Conservation (phyloP, 2,113 vertebrate genomes). For the Apeltes quadracus region DNA sequence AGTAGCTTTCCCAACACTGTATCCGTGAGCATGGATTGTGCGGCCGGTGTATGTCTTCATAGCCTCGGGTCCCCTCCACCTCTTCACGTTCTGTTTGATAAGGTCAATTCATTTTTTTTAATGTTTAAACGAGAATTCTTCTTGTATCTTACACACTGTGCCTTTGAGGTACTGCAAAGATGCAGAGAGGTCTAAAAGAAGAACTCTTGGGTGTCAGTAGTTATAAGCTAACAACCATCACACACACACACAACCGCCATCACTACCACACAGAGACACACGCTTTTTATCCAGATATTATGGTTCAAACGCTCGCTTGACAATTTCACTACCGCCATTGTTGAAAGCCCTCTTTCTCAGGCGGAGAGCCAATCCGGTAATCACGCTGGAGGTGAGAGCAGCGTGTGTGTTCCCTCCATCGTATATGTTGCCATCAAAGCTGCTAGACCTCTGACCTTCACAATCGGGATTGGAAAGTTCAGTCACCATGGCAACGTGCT, state of each 20-base stretch:
- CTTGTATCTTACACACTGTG: neutral
- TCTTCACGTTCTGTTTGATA: neutral
- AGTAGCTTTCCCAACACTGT: no score
- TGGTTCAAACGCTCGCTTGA: constrained; percentile 29
- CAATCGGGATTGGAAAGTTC: constrained; percentile 44
- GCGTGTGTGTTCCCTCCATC: constrained; percentile 17
- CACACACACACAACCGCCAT: neutral
- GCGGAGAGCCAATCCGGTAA: constrained; percentile 36
- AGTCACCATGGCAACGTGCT: constrained; percentile 62
- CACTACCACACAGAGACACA: neutral
- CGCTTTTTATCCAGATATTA: constrained; percentile 26
- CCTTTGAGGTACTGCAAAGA: neutral
- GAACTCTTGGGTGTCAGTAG: constrained; percentile 15
- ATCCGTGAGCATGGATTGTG: no score
- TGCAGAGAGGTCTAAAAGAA: constrained; percentile 9
- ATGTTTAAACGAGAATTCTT: neutral
- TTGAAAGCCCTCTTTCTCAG: constrained; percentile 15
- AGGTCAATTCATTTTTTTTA: neutral
- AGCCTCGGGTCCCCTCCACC: no score
- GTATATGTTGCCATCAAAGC: constrained; percentile 36
- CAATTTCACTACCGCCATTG: neutral
- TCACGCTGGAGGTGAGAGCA: constrained; percentile 36
- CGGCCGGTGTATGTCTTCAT: no score
- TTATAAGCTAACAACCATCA: neutral
- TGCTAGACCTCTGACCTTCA: constrained; percentile 56